phyloP scores from a whole-genome alignment of 2,113 vertebrate genomes.

The Sphaerodactylus townsendi region DNA sequence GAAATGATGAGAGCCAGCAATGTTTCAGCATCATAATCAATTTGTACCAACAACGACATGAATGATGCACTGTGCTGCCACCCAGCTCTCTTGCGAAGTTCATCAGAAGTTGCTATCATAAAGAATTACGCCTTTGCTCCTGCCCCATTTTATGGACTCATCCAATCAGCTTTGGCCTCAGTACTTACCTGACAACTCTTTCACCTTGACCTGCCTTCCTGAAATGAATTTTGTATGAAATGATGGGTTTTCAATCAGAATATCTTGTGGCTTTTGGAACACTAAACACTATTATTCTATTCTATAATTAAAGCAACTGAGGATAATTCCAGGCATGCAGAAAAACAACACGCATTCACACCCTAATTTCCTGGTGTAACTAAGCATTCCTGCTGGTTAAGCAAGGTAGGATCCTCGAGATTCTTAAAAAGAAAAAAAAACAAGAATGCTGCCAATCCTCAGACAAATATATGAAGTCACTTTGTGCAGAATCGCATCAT shows the following conservation, averaged over 20 bases:
- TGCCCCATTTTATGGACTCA: rapidly evolving
- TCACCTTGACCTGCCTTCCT: neutral
- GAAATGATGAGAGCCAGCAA: constrained; percentile 49
- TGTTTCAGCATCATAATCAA: constrained; percentile 54
- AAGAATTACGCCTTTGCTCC: rapidly evolving
- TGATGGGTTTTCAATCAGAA: neutral
- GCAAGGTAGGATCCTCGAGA: neutral
- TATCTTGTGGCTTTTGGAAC: neutral
- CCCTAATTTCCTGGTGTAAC: neutral
- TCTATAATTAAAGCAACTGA: neutral
- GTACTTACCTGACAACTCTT: neutral
- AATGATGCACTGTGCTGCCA: neutral
- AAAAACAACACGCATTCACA: neutral
- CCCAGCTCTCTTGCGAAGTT: neutral
- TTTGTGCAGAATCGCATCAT: no score
- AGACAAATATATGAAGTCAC: no score
- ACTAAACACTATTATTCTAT: neutral
- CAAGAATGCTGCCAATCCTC: neutral
- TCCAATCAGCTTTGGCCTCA: rapidly evolving
- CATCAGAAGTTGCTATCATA: rapidly evolving
- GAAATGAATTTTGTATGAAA: neutral
- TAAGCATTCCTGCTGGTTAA: neutral
- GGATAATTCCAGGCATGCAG: neutral
- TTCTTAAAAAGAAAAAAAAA: neutral
- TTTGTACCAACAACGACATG: constrained; percentile 39